These are phyloP conservation scores for Anodontia alba DNA, from an alignment of 2,888 invertebrate genomes.

Conservation along the genomic window DNA sequence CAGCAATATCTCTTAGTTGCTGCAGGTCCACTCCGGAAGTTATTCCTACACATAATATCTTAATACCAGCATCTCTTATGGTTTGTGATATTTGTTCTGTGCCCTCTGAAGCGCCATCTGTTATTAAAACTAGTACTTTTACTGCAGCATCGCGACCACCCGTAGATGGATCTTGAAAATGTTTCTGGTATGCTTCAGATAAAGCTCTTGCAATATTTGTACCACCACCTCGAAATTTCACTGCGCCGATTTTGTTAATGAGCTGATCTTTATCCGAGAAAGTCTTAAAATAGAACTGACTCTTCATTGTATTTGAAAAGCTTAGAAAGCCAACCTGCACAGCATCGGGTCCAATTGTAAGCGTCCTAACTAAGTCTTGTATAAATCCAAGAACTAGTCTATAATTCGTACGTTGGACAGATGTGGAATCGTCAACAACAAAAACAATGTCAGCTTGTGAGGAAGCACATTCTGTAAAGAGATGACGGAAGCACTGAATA, in stretches of 20 bases:
- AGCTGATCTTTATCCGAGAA: constrained; percentile 12
- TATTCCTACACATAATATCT: constrained; percentile 41
- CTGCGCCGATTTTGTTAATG: constrained; percentile 20
- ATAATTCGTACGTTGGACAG: constrained; percentile 31
- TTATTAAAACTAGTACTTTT: constrained; percentile 43
- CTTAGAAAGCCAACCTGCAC: constrained; percentile 42
- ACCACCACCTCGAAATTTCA: constrained; percentile 43
- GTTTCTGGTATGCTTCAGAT: constrained; percentile 15
- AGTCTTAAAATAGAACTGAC: constrained; percentile 42
- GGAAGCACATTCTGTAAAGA: constrained; percentile 37
- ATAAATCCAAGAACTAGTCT: constrained; percentile 27
- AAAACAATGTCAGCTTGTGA: constrained; percentile 49
- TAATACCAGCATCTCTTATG: constrained; percentile 31
- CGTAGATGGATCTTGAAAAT: constrained; percentile 22
- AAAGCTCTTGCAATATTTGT: constrained; percentile 47
- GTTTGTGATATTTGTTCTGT: constrained; percentile 22
- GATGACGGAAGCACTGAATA: no score
- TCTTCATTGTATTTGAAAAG: constrained; percentile 37
- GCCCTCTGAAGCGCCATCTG: constrained; percentile 40
- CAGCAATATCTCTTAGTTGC: constrained; percentile 25
- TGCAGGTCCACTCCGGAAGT: neutral
- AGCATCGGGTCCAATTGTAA: constrained; percentile 39
- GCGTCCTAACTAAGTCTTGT: constrained; percentile 19
- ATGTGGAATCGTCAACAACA: constrained; percentile 55
- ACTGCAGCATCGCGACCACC: constrained; percentile 35